Percentiles rank a stretch among this genome's conserved stretches.
These are phyloP conservation scores for Rhinoraja longicauda DNA, from an alignment of 2,797 vertebrate species.

Conservation along the genomic window DNA sequence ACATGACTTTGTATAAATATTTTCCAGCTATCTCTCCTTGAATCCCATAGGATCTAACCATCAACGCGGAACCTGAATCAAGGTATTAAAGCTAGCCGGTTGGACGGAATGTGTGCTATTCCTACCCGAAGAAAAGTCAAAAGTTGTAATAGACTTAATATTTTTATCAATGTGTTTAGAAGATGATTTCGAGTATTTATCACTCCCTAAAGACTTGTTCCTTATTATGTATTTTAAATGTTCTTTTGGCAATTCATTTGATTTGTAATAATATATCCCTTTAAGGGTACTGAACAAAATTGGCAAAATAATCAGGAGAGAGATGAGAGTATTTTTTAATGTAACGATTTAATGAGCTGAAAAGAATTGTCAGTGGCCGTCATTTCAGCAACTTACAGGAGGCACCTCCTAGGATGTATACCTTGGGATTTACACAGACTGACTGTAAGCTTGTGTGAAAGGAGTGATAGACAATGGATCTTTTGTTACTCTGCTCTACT, in stretches of 20 bases:
- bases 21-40: too few species aligned
- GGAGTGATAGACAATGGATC: too few species aligned
- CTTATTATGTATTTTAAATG: not conserved
- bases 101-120: not conserved
- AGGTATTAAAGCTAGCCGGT: not conserved
- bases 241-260: not conserved
- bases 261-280: not conserved
- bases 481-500: too few species aligned
- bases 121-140: not conserved
- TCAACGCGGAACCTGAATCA: too few species aligned
- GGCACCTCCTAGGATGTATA: too few species aligned
- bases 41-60: too few species aligned
- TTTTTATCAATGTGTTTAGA: not conserved
- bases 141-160: not conserved
- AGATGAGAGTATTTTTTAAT: not conserved
- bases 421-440: too few species aligned
- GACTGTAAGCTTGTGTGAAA: too few species aligned
- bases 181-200: not conserved
- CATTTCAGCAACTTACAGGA: too few species aligned
- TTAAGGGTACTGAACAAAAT: not conserved
- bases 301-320: not conserved
- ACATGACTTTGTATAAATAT: too few species aligned
- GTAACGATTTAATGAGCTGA: not conserved
- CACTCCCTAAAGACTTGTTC: not conserved
- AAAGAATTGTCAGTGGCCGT: too few species aligned